Evolutionary conservation across 2,113 vertebrate species (phyloP).

Genomic region (Choloepus hoffmanni): DNA sequence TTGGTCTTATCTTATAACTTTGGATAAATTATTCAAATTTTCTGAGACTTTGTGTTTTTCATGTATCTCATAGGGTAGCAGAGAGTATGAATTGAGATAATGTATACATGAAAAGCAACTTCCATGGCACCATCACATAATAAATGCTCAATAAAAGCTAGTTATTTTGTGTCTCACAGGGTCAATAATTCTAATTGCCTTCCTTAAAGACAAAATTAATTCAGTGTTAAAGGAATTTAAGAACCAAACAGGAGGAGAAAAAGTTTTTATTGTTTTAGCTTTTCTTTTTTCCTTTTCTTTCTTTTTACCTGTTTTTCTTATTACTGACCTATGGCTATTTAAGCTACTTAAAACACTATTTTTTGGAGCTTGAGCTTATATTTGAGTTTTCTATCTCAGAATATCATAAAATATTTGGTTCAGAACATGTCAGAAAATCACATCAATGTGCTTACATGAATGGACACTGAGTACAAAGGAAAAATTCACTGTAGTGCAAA

Average conservation of each 20-base stretch:
- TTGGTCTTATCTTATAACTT: neutral
- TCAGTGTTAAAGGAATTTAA: constrained; percentile 14
- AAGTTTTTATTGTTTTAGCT: neutral
- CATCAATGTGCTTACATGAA: neutral
- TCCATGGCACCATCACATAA: neutral
- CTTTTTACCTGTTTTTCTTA: neutral
- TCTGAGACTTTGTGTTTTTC: neutral
- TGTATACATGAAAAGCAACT: neutral
- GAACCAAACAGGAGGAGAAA: neutral
- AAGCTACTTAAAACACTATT: neutral
- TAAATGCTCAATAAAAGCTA: neutral
- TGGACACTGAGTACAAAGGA: neutral
- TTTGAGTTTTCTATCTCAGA: neutral
- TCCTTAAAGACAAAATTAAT: constrained; percentile 10
- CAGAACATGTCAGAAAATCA: constrained; percentile 38
- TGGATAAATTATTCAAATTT: neutral
- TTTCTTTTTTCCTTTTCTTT: neutral
- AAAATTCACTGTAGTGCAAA: constrained; percentile 40
- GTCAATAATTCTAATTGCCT: neutral
- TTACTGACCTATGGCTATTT: neutral
- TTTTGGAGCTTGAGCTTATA: constrained; percentile 1
- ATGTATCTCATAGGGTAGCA: neutral
- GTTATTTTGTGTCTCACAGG: neutral
- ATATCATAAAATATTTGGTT: neutral
- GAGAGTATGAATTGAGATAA: neutral